phyloP scores from a whole-genome alignment of 2,888 invertebrate genomes.

The Chesias legatella region DNA sequence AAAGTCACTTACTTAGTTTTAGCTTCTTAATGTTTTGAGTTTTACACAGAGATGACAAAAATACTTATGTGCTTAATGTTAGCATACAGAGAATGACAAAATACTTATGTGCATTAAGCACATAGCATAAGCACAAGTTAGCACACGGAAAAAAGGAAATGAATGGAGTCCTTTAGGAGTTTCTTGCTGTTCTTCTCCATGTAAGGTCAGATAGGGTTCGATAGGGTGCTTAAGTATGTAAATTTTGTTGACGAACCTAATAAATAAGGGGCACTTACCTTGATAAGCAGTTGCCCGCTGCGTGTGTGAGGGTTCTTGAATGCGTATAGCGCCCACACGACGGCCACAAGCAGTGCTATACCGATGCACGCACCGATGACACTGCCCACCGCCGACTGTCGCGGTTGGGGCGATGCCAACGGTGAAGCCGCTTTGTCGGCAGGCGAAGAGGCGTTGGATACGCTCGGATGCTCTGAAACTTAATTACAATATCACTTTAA shows the following conservation, averaged over 20 bases:
- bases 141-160: too few species aligned
- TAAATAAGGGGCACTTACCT: constrained; percentile 78
- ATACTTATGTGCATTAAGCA: too few species aligned
- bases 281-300: constrained; percentile 97
- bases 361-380: constrained; percentile 85
- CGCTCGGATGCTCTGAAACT: constrained; percentile 6
- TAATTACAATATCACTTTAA: background rate
- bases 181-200: too few species aligned
- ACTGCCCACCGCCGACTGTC: constrained; percentile 49
- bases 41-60: too few species aligned
- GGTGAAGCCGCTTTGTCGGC: constrained; percentile 13
- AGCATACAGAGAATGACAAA: too few species aligned
- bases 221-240: background rate
- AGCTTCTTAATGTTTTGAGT: too few species aligned
- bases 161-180: too few species aligned
- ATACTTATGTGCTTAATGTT: too few species aligned
- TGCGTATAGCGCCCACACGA: constrained; percentile 94
- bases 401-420: constrained; percentile 19
- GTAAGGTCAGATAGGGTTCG: too few species aligned
- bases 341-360: constrained; percentile 84
- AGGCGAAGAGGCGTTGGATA: constrained; percentile 1
- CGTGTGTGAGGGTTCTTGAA: constrained; percentile 97
- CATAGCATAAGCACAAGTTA: too few species aligned
- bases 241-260: too few species aligned
- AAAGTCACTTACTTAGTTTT: too few species aligned